Evolutionary conservation across 2,113 vertebrate genomes (phyloP).

Genomic region (Ophiodon elongatus): DNA sequence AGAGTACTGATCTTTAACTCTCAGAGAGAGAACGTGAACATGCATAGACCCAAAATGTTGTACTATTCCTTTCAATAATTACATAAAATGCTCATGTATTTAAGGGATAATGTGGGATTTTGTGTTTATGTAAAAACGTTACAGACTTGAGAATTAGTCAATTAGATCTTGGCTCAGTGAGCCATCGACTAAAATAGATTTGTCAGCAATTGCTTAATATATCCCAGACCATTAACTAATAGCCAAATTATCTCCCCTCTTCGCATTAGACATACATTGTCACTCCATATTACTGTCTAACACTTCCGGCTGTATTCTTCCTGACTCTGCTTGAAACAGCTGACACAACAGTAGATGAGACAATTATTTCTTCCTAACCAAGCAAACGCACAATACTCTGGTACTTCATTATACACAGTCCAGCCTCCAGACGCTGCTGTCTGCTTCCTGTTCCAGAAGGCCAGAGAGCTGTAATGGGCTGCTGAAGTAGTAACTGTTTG

Average conservation of each 20-base stretch:
- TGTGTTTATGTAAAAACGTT: background rate
- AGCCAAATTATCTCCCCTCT: background rate
- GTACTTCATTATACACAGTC: background rate
- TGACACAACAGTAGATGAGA: background rate
- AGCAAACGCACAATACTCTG: background rate
- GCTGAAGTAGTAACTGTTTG: constrained; percentile 55
- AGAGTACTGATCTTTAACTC: background rate
- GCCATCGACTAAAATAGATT: constrained; percentile 3
- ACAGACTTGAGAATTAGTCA: background rate
- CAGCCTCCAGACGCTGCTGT: background rate
- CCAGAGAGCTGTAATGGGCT: constrained; percentile 42
- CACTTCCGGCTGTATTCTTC: background rate
- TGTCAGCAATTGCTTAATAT: constrained; percentile 14
- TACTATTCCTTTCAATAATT: background rate
- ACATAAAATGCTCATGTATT: background rate
- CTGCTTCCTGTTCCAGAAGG: constrained; percentile 33
- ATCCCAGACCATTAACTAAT: constrained; percentile 8
- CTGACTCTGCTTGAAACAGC: background rate
- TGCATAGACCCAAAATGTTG: background rate
- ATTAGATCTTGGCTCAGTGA: background rate
- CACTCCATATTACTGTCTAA: constrained; percentile 1
- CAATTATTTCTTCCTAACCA: background rate
- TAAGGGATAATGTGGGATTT: background rate
- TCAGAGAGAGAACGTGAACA: too few relatives aligned
- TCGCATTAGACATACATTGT: background rate